These are phyloP conservation scores for Eristalis tenax DNA, from an alignment of 2,888 invertebrate genomes.

Conservation along the genomic window DNA sequence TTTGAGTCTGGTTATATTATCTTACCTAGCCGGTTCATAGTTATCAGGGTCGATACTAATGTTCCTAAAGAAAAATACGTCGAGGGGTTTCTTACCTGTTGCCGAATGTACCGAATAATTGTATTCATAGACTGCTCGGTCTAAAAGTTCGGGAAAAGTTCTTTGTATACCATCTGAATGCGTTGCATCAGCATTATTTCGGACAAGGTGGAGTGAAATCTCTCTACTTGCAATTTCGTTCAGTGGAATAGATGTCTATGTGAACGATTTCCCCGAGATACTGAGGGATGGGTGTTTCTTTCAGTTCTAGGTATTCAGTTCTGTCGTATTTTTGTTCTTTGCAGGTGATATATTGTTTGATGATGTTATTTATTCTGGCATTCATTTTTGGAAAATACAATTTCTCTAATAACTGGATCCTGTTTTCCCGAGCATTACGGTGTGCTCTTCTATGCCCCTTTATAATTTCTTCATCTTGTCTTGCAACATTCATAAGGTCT, in stretches of 20 bases:
- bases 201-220: constrained; percentile 51
- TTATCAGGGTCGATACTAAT: neutral
- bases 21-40: constrained; percentile 7
- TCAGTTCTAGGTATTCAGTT: neutral
- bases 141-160: constrained; percentile 38
- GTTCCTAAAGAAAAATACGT: constrained; percentile 18
- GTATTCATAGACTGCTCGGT: constrained; percentile 32
- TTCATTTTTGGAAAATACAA: constrained; percentile 43
- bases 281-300: too few species aligned
- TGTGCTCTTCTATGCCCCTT: constrained; percentile 28
- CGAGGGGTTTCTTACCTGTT: neutral
- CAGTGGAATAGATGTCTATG: constrained; percentile 25
- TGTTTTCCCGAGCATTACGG: neutral
- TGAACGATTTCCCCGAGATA: too few species aligned
- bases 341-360: constrained; percentile 16
- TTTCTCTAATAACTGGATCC: constrained; percentile 27
- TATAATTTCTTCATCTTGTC: constrained; percentile 4
- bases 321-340: constrained; percentile 21
- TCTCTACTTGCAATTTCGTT: constrained; percentile 43
- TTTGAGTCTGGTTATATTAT: constrained; percentile 34
- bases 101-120: constrained; percentile 28
- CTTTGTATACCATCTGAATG: constrained; percentile 7
- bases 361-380: constrained; percentile 9
- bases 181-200: constrained; percentile 44
- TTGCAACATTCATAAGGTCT: neutral